Evolutionary conservation across 2,888 invertebrate species (phyloP).

Genomic region (Xestia ashworthii): DNA sequence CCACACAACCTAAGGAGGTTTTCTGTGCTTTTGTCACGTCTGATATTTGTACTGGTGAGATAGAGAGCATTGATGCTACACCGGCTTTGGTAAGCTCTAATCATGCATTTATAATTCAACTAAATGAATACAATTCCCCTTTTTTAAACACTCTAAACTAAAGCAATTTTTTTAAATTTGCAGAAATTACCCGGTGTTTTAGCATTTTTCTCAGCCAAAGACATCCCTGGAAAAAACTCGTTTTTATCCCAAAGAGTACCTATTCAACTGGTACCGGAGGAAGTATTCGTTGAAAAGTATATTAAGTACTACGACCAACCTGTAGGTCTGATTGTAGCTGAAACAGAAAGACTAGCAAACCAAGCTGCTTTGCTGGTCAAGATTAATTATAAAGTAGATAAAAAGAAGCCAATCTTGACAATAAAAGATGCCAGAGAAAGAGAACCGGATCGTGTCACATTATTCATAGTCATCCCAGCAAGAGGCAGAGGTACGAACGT

Average conservation of each 20-base stretch:
- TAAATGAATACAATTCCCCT: neutral
- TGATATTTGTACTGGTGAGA: constrained; percentile 89
- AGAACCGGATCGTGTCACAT: constrained; percentile 74
- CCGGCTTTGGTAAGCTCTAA: constrained; percentile 90
- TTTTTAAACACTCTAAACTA: neutral
- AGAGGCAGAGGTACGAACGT: constrained; percentile 81
- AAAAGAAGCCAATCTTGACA: constrained; percentile 77
- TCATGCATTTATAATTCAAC: neutral
- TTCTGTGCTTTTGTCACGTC: constrained; percentile 92
- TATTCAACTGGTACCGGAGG: constrained; percentile 76
- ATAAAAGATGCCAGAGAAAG: constrained; percentile 76
- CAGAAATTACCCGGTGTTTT: constrained; percentile 92
- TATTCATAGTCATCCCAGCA: constrained; percentile 75
- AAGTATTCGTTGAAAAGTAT: constrained; percentile 88
- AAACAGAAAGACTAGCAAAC: constrained; percentile 89
- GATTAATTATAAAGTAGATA: constrained; percentile 88
- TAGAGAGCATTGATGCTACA: constrained; percentile 91
- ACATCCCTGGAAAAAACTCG: constrained; percentile 93
- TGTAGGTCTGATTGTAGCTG: constrained; percentile 93
- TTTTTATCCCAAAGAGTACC: constrained; percentile 80
- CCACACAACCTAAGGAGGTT: constrained; percentile 91
- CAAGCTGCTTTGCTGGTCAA: constrained; percentile 91
- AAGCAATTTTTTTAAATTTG: constrained; percentile 58
- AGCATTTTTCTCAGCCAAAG: constrained; percentile 92
- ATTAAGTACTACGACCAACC: constrained; percentile 92